Percentiles rank a stretch among this genome's conserved stretches.
phyloP scores from a whole-genome alignment of 2,888 invertebrate species.

The Neoaliturus tenellus region DNA sequence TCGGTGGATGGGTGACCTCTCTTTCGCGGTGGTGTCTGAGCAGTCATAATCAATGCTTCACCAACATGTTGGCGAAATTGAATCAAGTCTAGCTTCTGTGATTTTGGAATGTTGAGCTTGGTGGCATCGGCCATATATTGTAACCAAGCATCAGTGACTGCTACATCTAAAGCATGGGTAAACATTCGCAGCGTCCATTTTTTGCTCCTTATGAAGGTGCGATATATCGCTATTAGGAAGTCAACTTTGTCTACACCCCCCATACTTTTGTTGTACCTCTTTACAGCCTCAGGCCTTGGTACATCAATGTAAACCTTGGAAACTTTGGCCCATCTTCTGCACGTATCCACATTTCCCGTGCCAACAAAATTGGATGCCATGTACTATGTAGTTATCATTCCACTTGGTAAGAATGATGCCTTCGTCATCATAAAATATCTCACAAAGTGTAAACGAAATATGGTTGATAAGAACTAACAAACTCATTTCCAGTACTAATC shows the following conservation, averaged over 20 bases:
- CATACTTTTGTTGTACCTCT: constrained; percentile 59
- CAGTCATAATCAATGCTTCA: constrained; percentile 26
- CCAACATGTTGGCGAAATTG: constrained; percentile 34
- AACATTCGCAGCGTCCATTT: constrained; percentile 61
- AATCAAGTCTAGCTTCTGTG: constrained; percentile 38
- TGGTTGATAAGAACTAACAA: too few relatives aligned
- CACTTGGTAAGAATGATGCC: constrained; percentile 61
- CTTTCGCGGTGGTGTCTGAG: not conserved
- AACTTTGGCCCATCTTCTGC: constrained; percentile 57
- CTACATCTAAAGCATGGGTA: constrained; percentile 58
- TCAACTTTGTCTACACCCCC: constrained; percentile 61
- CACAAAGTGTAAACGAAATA: too few relatives aligned
- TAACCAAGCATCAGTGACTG: constrained; percentile 59
- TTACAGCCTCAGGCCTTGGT: constrained; percentile 56
- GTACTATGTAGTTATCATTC: constrained; percentile 57
- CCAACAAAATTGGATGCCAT: constrained; percentile 58
- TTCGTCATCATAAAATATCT: too few relatives aligned
- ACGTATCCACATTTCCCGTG: constrained; percentile 33
- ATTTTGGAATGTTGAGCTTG: not conserved
- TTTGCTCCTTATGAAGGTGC: constrained; percentile 49
- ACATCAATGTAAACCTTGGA: constrained; percentile 51
- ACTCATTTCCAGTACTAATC: too few relatives aligned
- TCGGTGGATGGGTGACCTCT: constrained; percentile 37
- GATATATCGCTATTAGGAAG: constrained; percentile 58
- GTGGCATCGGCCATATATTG: constrained; percentile 44